phyloP scores from a whole-genome alignment of 2,888 invertebrate genomes.

The Kuschelorhynchus macadamiae region DNA sequence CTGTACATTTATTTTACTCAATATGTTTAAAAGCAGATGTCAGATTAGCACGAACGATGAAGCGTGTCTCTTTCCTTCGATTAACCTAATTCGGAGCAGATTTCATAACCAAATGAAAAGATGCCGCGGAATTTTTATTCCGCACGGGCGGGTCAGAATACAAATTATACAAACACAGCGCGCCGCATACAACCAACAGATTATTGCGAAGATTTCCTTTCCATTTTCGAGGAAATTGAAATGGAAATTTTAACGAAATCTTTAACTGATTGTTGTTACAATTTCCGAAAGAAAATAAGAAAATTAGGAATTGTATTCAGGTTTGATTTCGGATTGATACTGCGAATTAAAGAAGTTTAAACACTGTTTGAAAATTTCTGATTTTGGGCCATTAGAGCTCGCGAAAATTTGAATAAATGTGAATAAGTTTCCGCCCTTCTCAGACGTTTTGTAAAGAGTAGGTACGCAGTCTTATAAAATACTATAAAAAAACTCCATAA shows the following conservation, averaged over 20 bases:
- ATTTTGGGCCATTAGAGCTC: too few species aligned
- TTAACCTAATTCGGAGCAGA: slow-evolving; percentile 37
- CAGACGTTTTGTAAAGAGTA: too few species aligned
- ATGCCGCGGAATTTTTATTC: slow-evolving; percentile 57
- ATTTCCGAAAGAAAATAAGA: slow-evolving; percentile 36
- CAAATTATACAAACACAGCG: slow-evolving; percentile 56
- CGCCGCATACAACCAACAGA: slow-evolving; percentile 48
- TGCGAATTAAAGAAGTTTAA: too few species aligned
- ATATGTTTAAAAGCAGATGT: too few species aligned
- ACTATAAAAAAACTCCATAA: too few species aligned
- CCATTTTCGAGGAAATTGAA: slow-evolving; percentile 48
- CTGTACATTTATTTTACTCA: too few species aligned
- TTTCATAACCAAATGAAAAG: slow-evolving; percentile 28
- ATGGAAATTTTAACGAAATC: slow-evolving; percentile 50
- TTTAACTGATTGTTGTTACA: slow-evolving; percentile 48
- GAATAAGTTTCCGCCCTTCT: too few species aligned
- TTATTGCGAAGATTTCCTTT: slow-evolving; percentile 49
- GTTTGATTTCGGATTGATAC: not conserved
- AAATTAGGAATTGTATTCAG: slow-evolving; percentile 12
- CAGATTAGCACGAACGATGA: not conserved
- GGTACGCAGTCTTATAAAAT: too few species aligned
- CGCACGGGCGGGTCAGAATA: slow-evolving; percentile 55
- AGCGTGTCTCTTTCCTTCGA: slow-evolving; percentile 22
- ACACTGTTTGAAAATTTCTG: too few species aligned
- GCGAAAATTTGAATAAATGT: too few species aligned